These are phyloP conservation scores for Cataglyphis hispanica DNA, from an alignment of 1,140 invertebrate genomes.

Conservation along the genomic window DNA sequence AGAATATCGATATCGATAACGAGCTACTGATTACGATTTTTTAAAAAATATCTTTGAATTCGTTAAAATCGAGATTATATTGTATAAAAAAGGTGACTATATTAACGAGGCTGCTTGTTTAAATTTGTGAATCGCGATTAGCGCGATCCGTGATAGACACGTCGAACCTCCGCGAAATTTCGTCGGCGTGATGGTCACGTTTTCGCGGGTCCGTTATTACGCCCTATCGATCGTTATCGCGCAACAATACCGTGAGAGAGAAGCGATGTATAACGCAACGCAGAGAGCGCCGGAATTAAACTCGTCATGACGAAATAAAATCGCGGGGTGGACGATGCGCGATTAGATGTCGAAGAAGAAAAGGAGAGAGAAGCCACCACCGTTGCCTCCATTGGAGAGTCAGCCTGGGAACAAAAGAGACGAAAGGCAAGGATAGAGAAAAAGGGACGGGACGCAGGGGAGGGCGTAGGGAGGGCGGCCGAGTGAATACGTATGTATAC, in stretches of 20 bases:
- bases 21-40: neutral
- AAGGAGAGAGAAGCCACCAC: constrained; percentile 46
- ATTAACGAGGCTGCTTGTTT: constrained; percentile 22
- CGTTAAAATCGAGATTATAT: no score
- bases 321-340: constrained; percentile 50
- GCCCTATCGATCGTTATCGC: constrained; percentile 69
- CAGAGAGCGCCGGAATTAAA: constrained; percentile 38
- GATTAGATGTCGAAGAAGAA: constrained; percentile 63
- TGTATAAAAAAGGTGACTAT: neutral
- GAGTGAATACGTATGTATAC: constrained; percentile 63
- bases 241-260: constrained; percentile 28
- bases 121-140: constrained; percentile 32
- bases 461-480: constrained; percentile 21
- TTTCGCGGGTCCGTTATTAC: constrained; percentile 43
- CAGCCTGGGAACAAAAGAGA: constrained; percentile 60
- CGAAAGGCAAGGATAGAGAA: constrained; percentile 48
- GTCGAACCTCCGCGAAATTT: constrained; percentile 27
- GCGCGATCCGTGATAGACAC: constrained; percentile 29
- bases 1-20: neutral
- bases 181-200: constrained; percentile 47
- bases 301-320: constrained; percentile 69
- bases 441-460: constrained; percentile 11
- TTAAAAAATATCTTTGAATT: no score
- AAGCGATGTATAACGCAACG: constrained; percentile 2
- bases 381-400: constrained; percentile 46